A percentile compares a stretch with the other conserved stretches of the same genome.
These are phyloP conservation scores for Actias luna DNA, from an alignment of 2,888 invertebrate genomes.

Conservation along the genomic window DNA sequence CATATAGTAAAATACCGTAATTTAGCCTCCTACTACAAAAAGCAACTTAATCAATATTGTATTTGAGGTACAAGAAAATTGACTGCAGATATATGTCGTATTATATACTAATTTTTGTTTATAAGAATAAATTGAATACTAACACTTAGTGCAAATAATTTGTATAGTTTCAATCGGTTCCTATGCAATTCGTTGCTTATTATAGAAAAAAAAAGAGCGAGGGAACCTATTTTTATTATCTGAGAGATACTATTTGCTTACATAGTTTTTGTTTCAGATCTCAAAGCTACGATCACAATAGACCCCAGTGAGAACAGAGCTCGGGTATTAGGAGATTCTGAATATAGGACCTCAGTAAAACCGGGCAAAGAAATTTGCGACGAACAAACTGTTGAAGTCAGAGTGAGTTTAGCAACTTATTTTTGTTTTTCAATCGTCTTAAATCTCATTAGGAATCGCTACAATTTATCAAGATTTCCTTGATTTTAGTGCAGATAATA, in stretches of 20 bases:
- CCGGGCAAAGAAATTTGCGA: slow-evolving; percentile 58
- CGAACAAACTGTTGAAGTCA: slow-evolving; percentile 59
- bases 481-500: not conserved
- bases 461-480: too few species aligned
- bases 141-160: too few species aligned
- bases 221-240: too few species aligned
- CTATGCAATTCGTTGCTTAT: too few species aligned
- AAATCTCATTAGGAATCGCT: too few species aligned
- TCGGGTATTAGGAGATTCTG: slow-evolving; percentile 47
- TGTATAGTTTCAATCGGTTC: too few species aligned
- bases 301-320: slow-evolving; percentile 62
- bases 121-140: too few species aligned
- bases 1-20: too few species aligned
- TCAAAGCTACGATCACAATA: slow-evolving; percentile 53
- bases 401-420: slow-evolving; percentile 45
- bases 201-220: too few species aligned
- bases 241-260: not conserved
- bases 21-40: not conserved
- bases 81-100: too few species aligned
- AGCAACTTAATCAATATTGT: not conserved
- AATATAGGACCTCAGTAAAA: slow-evolving; percentile 43
- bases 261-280: slow-evolving; percentile 43
- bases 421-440: too few species aligned
- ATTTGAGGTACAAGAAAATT: not conserved
- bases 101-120: too few species aligned